Percentiles rank a stretch among this genome's conserved stretches.
phyloP scores from a whole-genome alignment of 2,888 invertebrate genomes.

The Xestia c-nigrum region DNA sequence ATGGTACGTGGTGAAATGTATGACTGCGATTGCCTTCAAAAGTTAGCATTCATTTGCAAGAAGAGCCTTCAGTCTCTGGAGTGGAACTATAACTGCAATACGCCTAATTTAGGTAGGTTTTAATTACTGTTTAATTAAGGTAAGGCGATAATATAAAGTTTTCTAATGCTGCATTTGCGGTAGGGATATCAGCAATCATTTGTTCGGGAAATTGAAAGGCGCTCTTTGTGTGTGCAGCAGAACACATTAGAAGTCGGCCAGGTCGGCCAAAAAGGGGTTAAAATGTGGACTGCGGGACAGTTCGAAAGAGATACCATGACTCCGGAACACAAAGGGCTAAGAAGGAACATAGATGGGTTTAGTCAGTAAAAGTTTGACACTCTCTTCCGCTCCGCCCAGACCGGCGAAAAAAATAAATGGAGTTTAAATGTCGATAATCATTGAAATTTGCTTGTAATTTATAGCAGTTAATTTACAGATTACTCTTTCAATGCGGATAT shows the following conservation, averaged over 20 bases:
- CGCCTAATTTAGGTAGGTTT: slow-evolving; percentile 7
- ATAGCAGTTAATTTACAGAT: slow-evolving; percentile 68
- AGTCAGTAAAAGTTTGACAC: too few relatives aligned
- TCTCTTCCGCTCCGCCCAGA: too few relatives aligned
- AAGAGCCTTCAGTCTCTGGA: slow-evolving; percentile 8
- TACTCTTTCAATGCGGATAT: slow-evolving; percentile 71
- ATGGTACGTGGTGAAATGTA: slow-evolving; percentile 69
- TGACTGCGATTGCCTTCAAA: slow-evolving; percentile 73
- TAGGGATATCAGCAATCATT: background rate
- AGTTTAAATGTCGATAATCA: background rate
- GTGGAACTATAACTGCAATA: slow-evolving; percentile 20
- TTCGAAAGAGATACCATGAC: too few relatives aligned
- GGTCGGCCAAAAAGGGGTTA: background rate
- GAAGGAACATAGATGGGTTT: too few relatives aligned
- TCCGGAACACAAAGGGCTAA: too few relatives aligned
- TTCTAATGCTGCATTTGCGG: background rate
- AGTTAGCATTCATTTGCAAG: slow-evolving; percentile 6
- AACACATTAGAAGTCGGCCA: background rate
- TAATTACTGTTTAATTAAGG: background rate
- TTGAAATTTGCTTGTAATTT: background rate
- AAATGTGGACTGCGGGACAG: background rate
- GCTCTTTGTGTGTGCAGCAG: background rate
- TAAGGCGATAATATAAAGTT: background rate
- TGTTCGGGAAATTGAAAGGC: background rate
- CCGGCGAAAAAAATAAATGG: too few relatives aligned